Evolutionary conservation across 2,113 vertebrate species (phyloP), one percentile per base, ranked within the genome.

Genomic region (Oncorhynchus gorbuscha): DNA sequence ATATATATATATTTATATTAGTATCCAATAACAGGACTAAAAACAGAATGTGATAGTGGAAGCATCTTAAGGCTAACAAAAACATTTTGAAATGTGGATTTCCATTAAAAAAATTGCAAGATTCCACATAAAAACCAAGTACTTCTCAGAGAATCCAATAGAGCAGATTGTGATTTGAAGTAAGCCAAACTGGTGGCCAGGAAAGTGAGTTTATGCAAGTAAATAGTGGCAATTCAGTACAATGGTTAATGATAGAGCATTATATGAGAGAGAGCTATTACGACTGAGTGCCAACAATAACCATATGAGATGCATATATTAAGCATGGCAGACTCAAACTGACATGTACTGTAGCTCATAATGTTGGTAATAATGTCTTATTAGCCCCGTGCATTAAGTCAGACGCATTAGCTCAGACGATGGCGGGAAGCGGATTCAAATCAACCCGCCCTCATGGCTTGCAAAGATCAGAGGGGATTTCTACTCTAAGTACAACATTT

Each of bases 331-430:
- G 80, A 85, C 24, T 64, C 32, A 32, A 78, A 59, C 35, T 82
- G 80, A 85, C 71, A 75, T 67, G 68, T 24, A 76, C 35, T 35
- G 35, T 35, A 35, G 76, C 69, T 72, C 69, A 83, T 71, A 83
- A 68, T 73, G 75, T 45, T 65, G 55, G 71, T 79, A 85, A 85
- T 85, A 74, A 81, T 76, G 78, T 28, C 32, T 51, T 59, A 76
- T 80, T 83, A 78, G 70, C 73, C 22, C 35, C 26, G 22, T 20
- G 9, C 14, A 11, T 68, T 61, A 49, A 32, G 26, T 55, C 14
- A 2, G 58, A 73, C 20, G 18, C 32, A 69, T 69, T 69, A 39
- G 18, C 32, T 67, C 26, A 73, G 39, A 4, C 11, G 13, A 16
- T 28, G 28, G 64, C 8, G 30, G 48, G 69, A 71, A 55, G 24